Evolutionary conservation across 2,113 vertebrate genomes (phyloP), one percentile per base, ranked within the genome.

Genomic region (Abramis brama): DNA sequence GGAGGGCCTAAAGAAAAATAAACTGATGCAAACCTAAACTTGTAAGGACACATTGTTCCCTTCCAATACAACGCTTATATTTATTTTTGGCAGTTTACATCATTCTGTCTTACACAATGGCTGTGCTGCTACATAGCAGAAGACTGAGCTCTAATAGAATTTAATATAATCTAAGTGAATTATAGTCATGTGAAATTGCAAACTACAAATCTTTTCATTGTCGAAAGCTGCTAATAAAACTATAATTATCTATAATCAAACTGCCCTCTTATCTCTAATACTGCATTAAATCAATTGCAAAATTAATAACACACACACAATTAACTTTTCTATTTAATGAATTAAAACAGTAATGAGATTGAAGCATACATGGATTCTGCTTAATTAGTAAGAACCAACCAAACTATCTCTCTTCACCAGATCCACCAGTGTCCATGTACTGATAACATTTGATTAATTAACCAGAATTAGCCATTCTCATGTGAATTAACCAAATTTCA

Each of bases 31-130:
- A 90, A 90, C 89, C 73, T 75, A 57, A 88, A 47, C 85, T 82
- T 76, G 36, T 79, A 55, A 75, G 33, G 12, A 90, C 86, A 88
- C 23, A 92, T 91, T 91, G 92, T 93, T 89, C 87, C 79, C 60
- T 55, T 50, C 43, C 55, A 47, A 25, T 68, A 74, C 25, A 82
- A 86, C 64, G 60, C 21, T 77, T 68, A 52, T 30, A 75, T 70
- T 66, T 68, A 66, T 81, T 47, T 85, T 36, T 74, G 7, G 27
- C 0, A n/a, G 87, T 62, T 84, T 77, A 79, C 60, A 33, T 86
- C 84, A 87, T 74, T 86, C 62, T 86, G 88, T 90, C 47, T 66
- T 85, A n/a, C 74, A 78, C 57, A 82, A 82, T 68, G 19, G 79
- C 62, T 68, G n/a, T 0, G 60, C 62, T 68, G 62, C 60, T 68